Evolutionary conservation across 2,113 vertebrate species (phyloP).

Genomic region (Malaclemys terrapin): DNA sequence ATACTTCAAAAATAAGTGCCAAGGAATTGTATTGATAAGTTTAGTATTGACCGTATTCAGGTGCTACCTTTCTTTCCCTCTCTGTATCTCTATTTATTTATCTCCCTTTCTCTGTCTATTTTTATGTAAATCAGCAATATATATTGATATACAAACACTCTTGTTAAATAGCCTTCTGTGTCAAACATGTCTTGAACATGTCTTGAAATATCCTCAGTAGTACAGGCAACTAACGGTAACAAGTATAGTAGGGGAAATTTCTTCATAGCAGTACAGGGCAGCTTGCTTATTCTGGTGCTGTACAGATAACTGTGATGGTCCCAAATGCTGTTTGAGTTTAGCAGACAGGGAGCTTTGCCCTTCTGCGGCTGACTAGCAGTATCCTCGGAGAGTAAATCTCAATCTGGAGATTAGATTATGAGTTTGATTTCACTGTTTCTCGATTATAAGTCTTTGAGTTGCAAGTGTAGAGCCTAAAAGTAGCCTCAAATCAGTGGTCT

Average conservation of each 20-base stretch:
- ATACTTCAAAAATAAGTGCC: neutral
- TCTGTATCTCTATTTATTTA: neutral
- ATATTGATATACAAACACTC: neutral
- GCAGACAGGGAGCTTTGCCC: fast-evolving
- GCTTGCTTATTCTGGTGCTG: neutral
- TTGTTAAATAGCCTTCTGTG: neutral
- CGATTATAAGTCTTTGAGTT: neutral
- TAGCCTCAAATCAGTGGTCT: fast-evolving
- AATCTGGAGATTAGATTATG: neutral
- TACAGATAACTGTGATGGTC: fast-evolving
- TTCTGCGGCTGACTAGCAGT: fast-evolving
- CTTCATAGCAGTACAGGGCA: neutral
- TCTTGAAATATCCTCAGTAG: neutral
- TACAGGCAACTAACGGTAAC: neutral
- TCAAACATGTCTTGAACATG: no score
- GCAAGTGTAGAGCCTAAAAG: neutral
- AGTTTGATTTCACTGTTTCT: neutral
- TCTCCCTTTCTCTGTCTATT: neutral
- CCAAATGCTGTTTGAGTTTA: neutral
- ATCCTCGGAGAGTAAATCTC: neutral
- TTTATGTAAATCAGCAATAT: neutral
- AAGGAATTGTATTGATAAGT: neutral
- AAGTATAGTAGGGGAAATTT: neutral
- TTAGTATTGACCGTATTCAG: neutral
- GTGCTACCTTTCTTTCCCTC: neutral